phyloP scores from a whole-genome alignment of 2,888 invertebrate genomes.

The Hirtodrosophila cameraria region DNA sequence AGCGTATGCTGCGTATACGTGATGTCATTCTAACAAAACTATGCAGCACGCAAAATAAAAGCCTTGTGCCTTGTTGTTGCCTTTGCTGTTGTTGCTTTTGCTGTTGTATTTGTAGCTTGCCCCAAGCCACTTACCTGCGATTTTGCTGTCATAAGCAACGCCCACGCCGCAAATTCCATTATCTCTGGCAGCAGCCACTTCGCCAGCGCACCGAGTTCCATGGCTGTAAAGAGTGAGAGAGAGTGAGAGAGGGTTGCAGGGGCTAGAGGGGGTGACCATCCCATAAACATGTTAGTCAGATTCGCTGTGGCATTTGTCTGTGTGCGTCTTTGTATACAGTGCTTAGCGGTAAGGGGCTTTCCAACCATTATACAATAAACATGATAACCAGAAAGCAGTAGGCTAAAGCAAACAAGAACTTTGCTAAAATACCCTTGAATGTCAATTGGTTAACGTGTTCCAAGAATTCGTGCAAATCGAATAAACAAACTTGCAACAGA shows the following conservation, averaged over 20 bases:
- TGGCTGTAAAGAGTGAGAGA: conserved; percentile 87
- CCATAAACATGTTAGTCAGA: conserved; percentile 40
- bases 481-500: too few species aligned
- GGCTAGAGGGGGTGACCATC: conserved; percentile 25
- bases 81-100: neutral
- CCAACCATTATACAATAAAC: conserved; percentile 35
- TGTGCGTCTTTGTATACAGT: conserved; percentile 3
- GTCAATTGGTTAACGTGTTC: neutral
- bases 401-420: conserved; percentile 17
- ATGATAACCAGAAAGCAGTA: conserved; percentile 14
- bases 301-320: conserved; percentile 25
- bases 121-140: conserved; percentile 90
- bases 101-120: neutral
- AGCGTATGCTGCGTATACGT: conserved; percentile 45
- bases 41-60: conserved; percentile 16
- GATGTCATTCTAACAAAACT: conserved; percentile 31
- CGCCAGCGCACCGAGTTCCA: conserved; percentile 99
- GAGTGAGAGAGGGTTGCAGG: conserved; percentile 10
- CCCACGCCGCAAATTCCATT: conserved; percentile 99
- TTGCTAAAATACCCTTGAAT: conserved; percentile 8
- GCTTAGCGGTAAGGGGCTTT: conserved; percentile 31
- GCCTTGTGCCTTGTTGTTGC: neutral
- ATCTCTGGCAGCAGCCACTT: conserved; percentile 99
- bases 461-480: too few species aligned
- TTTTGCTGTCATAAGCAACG: conserved; percentile 98